Evolutionary conservation across 1,140 invertebrate genomes (phyloP), one percentile per base, ranked within the genome.

Genomic region (Plectrocnemia conspersa): DNA sequence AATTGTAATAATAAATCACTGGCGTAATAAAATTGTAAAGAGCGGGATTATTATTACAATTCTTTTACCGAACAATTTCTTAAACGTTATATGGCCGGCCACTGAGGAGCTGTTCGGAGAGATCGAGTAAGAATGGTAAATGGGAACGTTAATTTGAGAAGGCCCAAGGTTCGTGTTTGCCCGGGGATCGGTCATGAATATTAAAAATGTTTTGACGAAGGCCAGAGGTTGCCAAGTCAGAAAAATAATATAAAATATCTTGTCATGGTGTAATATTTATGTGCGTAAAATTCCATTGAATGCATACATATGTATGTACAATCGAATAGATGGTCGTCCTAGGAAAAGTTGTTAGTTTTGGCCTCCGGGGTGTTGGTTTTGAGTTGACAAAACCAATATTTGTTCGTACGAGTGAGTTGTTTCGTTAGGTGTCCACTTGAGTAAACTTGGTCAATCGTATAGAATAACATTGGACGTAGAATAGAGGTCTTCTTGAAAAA

Each of bases 111-210:
- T n/a, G n/a, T n/a, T n/a, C n/a, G n/a, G n/a, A n/a, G n/a, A n/a
- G n/a, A n/a, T n/a, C n/a, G n/a, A n/a, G n/a, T n/a, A n/a, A n/a
- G n/a, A n/a, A n/a, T n/a, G n/a, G n/a, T 13, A 50, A 47, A 50
- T 50, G 33, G 35, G 32, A 15, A 27, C 47, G 9, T 50, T 35
- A 50, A 50, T 50, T 50, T 50, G 47, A 38, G 33, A 50, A 27
- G 47, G 33, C 47, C 21, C 47, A 35, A 38, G 22, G 5, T 50
- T 50, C 47, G 47, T 50, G 47, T 50, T 22, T 21, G 47, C 47
- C 47, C 33, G 47, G 38, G 47, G 47, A 50, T 50, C 23, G 24
- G 47, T 38, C 47, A 50, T 50, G 47, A 50, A 50, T 50, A 50
- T 50, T 50, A 50, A 50, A 50, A 38, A 50, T 50, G 33, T 50